These are phyloP conservation scores for Drosophila punjabiensis DNA, from an alignment of 1,140 invertebrate genomes.

Conservation along the genomic window DNA sequence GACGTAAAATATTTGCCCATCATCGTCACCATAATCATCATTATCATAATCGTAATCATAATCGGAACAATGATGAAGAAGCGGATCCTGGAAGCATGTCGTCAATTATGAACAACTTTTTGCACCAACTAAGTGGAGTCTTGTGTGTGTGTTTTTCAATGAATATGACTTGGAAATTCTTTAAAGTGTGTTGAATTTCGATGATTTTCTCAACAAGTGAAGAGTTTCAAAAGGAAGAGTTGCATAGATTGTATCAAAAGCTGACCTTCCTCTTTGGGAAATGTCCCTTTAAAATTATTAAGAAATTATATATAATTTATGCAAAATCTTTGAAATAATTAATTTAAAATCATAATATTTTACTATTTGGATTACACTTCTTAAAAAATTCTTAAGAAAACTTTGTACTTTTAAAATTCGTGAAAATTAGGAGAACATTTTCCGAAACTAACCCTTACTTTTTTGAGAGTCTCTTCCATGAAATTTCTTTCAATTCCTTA, in stretches of 20 bases:
- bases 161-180: constrained; percentile 12
- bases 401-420: too few species aligned
- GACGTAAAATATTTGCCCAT: constrained; percentile 81
- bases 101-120: constrained; percentile 79
- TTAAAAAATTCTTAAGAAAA: too few species aligned
- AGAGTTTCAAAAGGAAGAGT: not conserved
- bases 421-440: too few species aligned
- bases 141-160: constrained; percentile 10
- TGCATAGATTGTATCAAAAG: constrained; percentile 54
- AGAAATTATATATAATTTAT: not conserved
- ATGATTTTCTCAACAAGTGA: constrained; percentile 60
- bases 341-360: too few species aligned
- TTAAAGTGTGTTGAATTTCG: constrained; percentile 15
- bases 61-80: constrained; percentile 10
- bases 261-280: constrained; percentile 16
- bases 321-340: too few species aligned
- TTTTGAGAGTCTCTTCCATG: too few species aligned
- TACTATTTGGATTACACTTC: too few species aligned
- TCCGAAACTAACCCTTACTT: too few species aligned
- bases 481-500: too few species aligned
- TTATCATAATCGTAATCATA: constrained; percentile 30
- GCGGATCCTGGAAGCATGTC: constrained; percentile 44
- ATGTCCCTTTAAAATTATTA: not conserved
- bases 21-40: constrained; percentile 49
- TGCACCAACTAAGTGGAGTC: constrained; percentile 5